phyloP scores from a whole-genome alignment of 2,888 invertebrate species.

The Nomada flava region DNA sequence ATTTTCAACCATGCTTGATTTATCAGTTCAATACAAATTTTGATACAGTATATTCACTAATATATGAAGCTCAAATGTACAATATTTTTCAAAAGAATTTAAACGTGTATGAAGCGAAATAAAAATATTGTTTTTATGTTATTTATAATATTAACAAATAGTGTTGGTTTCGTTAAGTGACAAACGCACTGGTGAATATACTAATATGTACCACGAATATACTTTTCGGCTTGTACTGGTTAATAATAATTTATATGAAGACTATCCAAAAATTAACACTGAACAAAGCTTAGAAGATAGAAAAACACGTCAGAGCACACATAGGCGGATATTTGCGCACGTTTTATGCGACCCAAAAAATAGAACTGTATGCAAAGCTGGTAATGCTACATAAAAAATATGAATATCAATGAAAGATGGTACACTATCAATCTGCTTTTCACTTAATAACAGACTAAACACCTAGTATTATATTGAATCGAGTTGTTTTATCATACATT shows the following conservation, averaged over 20 bases:
- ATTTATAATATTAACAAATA: conserved; percentile 26
- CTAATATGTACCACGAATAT: conserved; percentile 57
- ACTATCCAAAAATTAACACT: conserved; percentile 38
- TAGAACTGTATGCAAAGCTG: conserved; percentile 30
- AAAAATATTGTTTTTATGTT: conserved; percentile 32
- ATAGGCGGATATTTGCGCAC: conserved; percentile 37
- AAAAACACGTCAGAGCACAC: conserved; percentile 41
- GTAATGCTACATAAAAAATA: conserved; percentile 30
- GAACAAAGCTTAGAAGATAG: conserved; percentile 33
- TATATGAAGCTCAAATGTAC: conserved; percentile 27
- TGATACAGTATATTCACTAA: conserved; percentile 32
- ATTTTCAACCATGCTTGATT: conserved; percentile 61
- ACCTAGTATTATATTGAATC: conserved; percentile 41
- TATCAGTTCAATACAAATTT: conserved; percentile 30
- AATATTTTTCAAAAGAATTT: conserved; percentile 43
- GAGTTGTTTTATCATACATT: conserved; percentile 49
- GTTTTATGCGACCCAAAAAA: conserved; percentile 37
- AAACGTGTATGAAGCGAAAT: conserved; percentile 9
- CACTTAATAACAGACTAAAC: conserved; percentile 9
- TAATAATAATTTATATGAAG: conserved; percentile 52
- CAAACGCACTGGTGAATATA: conserved; percentile 47
- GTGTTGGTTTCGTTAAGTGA: conserved; percentile 35
- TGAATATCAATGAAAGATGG: conserved; percentile 26
- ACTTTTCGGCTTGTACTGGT: conserved; percentile 70
- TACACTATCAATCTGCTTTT: conserved; percentile 30